Percentiles rank a stretch among this genome's conserved stretches.
These are phyloP conservation scores for Cybosia mesomella DNA, from an alignment of 2,888 invertebrate species.

Conservation along the genomic window DNA sequence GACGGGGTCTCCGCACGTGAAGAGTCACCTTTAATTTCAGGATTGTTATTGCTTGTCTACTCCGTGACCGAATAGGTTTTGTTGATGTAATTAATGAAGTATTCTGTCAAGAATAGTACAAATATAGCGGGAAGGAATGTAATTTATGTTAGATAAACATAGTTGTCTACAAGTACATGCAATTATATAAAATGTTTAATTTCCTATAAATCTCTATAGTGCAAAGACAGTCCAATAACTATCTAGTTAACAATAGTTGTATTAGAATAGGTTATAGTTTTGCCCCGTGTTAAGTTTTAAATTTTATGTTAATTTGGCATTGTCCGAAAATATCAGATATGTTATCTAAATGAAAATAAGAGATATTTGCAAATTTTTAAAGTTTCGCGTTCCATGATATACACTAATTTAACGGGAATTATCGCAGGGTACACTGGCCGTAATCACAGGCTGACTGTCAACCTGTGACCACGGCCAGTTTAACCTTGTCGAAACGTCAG, in stretches of 20 bases:
- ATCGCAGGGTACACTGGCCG: too few species aligned
- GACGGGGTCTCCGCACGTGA: conserved; percentile 12
- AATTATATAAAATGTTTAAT: neutral
- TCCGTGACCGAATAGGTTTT: neutral
- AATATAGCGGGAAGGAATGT: neutral
- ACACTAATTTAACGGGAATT: too few species aligned
- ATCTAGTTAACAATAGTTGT: neutral
- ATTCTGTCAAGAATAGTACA: conserved; percentile 5
- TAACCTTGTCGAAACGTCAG: too few species aligned
- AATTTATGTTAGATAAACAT: neutral
- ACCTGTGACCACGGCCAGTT: too few species aligned
- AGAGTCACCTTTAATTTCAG: conserved; percentile 15
- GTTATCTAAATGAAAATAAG: neutral
- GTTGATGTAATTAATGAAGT: conserved; percentile 6
- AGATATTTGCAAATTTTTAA: too few species aligned
- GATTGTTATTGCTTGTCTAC: neutral
- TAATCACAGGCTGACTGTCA: too few species aligned
- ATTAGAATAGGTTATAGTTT: neutral
- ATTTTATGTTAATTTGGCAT: too few species aligned
- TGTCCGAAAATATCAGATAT: neutral
- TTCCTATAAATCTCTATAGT: neutral
- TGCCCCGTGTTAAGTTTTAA: too few species aligned
- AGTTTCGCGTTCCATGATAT: too few species aligned
- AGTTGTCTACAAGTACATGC: neutral
- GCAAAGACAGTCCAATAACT: too few species aligned